Base-by-base conservation (phyloP, 1,140 invertebrate species). In the Proales similis region DNA sequence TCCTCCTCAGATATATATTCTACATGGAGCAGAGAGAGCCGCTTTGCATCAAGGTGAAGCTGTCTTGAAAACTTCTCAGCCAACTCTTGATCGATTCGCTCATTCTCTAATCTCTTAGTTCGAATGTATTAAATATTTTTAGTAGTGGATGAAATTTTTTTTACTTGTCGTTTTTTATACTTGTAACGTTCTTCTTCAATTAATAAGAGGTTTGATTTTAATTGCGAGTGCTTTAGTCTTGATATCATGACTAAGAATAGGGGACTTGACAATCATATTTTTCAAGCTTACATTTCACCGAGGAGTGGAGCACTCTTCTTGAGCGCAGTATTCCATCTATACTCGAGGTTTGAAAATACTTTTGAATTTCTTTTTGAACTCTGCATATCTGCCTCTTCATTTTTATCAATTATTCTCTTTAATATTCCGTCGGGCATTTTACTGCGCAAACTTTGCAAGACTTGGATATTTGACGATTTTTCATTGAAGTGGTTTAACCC, bases 61-160 rank as follows among this genome's bases (percentile, higher is more conserved):
- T 57, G 29, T 57, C 45, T 36, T 2, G 51, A 57, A 57, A 57
- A 57, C 9, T 57, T 57, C 14, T 57, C 29, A 9, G 51, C 51
- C 29, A 57, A 43, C 9, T 57, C 51, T 2, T 29, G 33, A 7
- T 57, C 51, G 20, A 57, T 57, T 57, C 45, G 39, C 30, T 57
- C 51, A 2, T 42, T 24, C 9, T 57, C 51, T 27, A 57, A 57
- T 42, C 32, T 57, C 33, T 36, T 9, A 36, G 14, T 36, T 36
- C 33, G 14, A 9, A 36, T 36, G 14, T 9, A 36, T 36, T 36
- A 14, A 36, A 9, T 36, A 9, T 36, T 36, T 36, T 36, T 9
- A 36, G 14, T 36, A 36, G 9, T 36, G 9, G 14, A 36, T 9
- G 14, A 36, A 36, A 36, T 9, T 9, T 36, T 9, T 9, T 14